Evolutionary conservation across 1,140 invertebrate species (phyloP).

Genomic region (Cotesia glomerata): DNA sequence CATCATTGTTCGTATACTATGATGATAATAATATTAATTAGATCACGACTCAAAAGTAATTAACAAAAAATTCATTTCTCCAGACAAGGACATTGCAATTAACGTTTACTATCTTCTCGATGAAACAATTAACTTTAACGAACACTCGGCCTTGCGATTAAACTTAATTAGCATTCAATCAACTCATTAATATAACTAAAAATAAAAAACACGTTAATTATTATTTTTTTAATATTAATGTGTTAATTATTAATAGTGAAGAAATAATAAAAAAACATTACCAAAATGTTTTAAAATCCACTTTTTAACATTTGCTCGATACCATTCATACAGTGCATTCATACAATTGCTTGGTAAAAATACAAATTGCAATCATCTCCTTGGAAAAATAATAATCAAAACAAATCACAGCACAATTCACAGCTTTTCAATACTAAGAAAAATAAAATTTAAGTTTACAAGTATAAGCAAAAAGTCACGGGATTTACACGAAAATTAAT

Average conservation of each 20-base stretch:
- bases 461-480: too few relatives aligned
- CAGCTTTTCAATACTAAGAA: background rate
- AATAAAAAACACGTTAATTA: conserved; percentile 10
- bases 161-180: conserved; percentile 58
- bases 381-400: background rate
- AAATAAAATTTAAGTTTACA: background rate
- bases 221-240: too few relatives aligned
- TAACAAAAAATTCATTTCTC: background rate
- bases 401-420: background rate
- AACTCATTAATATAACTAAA: conserved; percentile 58
- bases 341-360: background rate
- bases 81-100: conserved; percentile 45
- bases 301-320: too few relatives aligned
- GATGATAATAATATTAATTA: background rate
- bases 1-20: background rate
- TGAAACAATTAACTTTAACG: conserved; percentile 57
- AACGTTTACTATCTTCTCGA: conserved; percentile 23
- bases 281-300: too few relatives aligned
- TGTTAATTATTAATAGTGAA: too few relatives aligned
- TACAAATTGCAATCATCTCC: background rate
- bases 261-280: too few relatives aligned
- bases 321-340: too few relatives aligned
- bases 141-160: conserved; percentile 60
- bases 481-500: too few relatives aligned
- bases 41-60: background rate